Base-by-base conservation (phyloP, 2,888 invertebrate genomes). In the Ptycholaimellus sp. region DNA sequence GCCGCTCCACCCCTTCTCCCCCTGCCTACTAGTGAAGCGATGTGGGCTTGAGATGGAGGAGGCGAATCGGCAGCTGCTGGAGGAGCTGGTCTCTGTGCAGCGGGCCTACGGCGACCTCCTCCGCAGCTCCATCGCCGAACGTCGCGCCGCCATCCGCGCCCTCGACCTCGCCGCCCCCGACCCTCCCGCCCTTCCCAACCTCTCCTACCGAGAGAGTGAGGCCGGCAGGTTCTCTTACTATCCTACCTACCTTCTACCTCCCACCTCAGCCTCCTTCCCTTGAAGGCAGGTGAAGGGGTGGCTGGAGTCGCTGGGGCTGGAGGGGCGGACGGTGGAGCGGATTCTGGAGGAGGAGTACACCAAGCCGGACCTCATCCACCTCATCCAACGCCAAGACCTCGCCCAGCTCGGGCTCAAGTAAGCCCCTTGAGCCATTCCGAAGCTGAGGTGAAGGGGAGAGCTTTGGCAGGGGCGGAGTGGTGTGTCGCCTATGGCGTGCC, bases 321-420 rank as follows among this genome's bases (percentile, higher is more conserved):
- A 78, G 49, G 65, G 70, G 16, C 59, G 63, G 17, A 72, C 75
- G 5, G 70, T 73, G 37, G 66, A 68, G 31, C 70, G 69, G 51
- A 72, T 70, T 40, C 39, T 46, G 13, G 60, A 65, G 19, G 77
- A 83, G 57, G 73, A 75, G 44, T 85, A 75, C 58, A 71, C 73
- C 1, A 68, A 79, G 42, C 69, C 72, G 21, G 82, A 85, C 59
- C 64, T 90, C 36, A 60, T 83, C 42, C 70, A 70, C 43, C 71
- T 76, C 49, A 71, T 80, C 49, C 74, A 73, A 16, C 69, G 79
- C 47, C 74, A 80, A 36, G 87, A 90, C 60, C 62, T 90, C 37
- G 67, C 73, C 37, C 70, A 72, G 50, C 64, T 83, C 39, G 72
- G 73, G 36, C 67, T 87, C 40, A 74, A 72, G 80, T 80, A 22